Percentiles rank a stretch among this genome's conserved stretches.
phyloP scores from a whole-genome alignment of 2,888 invertebrate species.

The Ormyrus pomaceus region DNA sequence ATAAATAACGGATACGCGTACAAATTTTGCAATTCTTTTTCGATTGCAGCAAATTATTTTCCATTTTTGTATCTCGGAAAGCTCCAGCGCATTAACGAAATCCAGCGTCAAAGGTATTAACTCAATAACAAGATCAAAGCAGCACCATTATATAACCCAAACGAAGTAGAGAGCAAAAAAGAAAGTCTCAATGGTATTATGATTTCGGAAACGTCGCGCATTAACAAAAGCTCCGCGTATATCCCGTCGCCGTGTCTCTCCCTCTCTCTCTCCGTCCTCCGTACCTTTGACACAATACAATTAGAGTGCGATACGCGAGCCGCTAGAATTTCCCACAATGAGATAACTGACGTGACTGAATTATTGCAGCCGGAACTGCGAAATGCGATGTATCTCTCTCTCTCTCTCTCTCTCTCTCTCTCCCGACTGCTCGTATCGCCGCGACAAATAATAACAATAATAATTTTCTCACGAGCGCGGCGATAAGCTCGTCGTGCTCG shows the following conservation, averaged over 20 bases:
- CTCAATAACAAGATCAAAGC: constrained; percentile 7
- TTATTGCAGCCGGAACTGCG: constrained; percentile 24
- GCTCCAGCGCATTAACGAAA: background rate
- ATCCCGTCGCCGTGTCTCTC: constrained; percentile 1
- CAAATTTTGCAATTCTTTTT: too few species aligned
- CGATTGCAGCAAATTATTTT: too few species aligned
- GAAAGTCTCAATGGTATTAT: background rate
- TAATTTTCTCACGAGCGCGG: constrained; percentile 10
- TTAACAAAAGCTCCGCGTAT: background rate
- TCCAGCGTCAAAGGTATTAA: background rate
- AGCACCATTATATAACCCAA: background rate
- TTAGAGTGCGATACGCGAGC: constrained; percentile 45
- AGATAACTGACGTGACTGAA: constrained; percentile 52
- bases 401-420: background rate
- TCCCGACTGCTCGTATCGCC: background rate
- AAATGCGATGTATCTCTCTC: constrained; percentile 39
- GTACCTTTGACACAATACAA: constrained; percentile 52
- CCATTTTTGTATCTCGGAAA: too few species aligned
- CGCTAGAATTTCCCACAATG: constrained; percentile 21
- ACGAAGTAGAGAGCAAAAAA: constrained; percentile 1
- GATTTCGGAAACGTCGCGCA: background rate
- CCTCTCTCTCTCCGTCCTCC: background rate
- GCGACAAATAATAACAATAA: background rate
- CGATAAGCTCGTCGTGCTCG: constrained; percentile 26
- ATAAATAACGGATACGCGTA: too few species aligned